Base-by-base conservation (phyloP, 2,113 vertebrate genomes). In the Lagopus leucura region DNA sequence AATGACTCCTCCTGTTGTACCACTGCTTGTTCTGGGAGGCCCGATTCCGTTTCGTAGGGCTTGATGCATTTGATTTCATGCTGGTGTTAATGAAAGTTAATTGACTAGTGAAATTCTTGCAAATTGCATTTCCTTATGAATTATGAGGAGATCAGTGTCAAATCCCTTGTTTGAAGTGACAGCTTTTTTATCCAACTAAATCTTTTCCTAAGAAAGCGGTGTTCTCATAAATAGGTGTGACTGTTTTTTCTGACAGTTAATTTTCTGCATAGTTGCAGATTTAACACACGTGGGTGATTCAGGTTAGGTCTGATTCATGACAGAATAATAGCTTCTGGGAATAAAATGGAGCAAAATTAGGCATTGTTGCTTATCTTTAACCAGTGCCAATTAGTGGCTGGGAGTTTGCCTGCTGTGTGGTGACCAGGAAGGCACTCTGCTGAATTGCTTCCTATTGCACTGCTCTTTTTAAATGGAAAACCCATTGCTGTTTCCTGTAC, bases 371-470 rank as follows among this genome's bases (percentile, higher is more conserved):
- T 81, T 77, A 25, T 13, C 27, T 80, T 79, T 73, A 82, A 50
- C 27, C 20, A 66, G 45, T 28, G 15, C 45, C 84, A 42, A 21
- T 58, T 88, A 75, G 64, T 89, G 60, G n/a, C 54, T 73, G 89
- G 25, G 7, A 24, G 6, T 82, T 76, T 77, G 45, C 47, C 28
- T 55, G 38, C 60, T 70, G 1, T 27, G 69, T 82, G 50, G 42
- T 86, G 75, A 67, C 32, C 71, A 74, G 87, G 89, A 95, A 94
- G 43, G 42, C 64, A 47, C 20, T 74, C 11, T 0, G 10, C 6
- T 88, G 75, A 89, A 94, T 95, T 93, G 57, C 42, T 96, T 96
- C 94, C 87, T 91, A 64, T 92, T 88, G 22, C 28, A 6, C 28
- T 47, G 20, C 50, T 88, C 36, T 55, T 79, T 71, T 82, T 32